phyloP scores from a whole-genome alignment of 2,113 vertebrate genomes.

The Chloebia gouldiae region DNA sequence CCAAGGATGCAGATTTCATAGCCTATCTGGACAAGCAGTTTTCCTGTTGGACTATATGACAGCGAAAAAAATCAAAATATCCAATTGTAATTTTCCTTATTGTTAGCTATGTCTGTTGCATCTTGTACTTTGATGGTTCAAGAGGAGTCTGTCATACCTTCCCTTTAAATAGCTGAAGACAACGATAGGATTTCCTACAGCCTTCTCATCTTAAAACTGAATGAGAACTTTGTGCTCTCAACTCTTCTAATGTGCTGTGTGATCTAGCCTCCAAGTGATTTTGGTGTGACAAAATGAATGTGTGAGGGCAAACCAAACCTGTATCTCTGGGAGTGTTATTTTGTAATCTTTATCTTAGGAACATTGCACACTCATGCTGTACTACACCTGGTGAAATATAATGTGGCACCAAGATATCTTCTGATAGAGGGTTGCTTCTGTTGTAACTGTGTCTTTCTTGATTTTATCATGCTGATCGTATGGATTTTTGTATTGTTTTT shows the following conservation, averaged over 20 bases:
- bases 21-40: not conserved
- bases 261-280: not conserved
- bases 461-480: not conserved
- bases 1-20: not conserved
- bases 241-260: not conserved
- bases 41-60: not conserved
- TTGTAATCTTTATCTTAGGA: not conserved
- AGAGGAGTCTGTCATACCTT: not conserved
- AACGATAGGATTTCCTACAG: not conserved
- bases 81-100: not conserved
- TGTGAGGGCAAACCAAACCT: not conserved
- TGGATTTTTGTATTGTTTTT: not conserved
- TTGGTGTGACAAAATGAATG: not conserved
- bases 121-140: not conserved
- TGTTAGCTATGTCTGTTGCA: not conserved
- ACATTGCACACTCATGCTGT: not conserved
- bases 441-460: not conserved
- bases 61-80: not conserved
- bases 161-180: not conserved
- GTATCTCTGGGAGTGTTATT: not conserved
- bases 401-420: not conserved
- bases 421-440: not conserved
- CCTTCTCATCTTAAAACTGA: not conserved
- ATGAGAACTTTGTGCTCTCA: not conserved
- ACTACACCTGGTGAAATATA: not conserved